These are phyloP conservation scores for Rhynchomys soricoides DNA, from an alignment of 2,113 vertebrate species.

Conservation along the genomic window DNA sequence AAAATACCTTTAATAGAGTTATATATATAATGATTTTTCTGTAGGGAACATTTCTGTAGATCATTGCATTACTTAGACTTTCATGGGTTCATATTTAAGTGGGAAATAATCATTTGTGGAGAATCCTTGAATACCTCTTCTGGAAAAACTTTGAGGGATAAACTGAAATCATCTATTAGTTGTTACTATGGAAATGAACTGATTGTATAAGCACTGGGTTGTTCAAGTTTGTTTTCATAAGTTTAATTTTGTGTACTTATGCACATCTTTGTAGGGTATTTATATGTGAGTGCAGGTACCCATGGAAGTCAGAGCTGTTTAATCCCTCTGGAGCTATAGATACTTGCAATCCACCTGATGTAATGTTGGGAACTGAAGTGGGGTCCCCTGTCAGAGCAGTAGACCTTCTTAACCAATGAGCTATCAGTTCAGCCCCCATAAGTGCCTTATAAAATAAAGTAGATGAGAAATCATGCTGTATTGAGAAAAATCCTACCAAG, in stretches of 20 bases:
- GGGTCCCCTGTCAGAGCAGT: not conserved
- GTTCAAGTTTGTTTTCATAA: not conserved
- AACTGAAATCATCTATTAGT: not conserved
- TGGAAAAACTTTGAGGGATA: not conserved
- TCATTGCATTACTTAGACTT: not conserved
- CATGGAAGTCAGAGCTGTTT: not conserved
- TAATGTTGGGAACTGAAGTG: not conserved
- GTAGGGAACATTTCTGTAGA: not conserved
- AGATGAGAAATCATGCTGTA: not conserved
- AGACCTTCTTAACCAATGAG: not conserved
- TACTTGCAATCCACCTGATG: not conserved
- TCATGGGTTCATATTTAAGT: not conserved
- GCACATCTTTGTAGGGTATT: not conserved
- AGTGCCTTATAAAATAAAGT: not conserved
- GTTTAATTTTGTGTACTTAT: not conserved
- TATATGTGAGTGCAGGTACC: not conserved
- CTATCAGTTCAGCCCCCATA: not conserved
- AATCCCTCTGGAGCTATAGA: not conserved
- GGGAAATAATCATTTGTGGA: not conserved
- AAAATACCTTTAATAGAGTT: not conserved
- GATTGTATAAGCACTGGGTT: not conserved
- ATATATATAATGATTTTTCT: not conserved
- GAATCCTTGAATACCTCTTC: not conserved
- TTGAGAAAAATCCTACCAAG: not conserved
- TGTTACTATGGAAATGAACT: not conserved